A percentile compares a stretch with the other conserved stretches of the same genome.
These are phyloP conservation scores for Lagopus muta DNA, from an alignment of 2,113 vertebrate genomes.

Conservation along the genomic window DNA sequence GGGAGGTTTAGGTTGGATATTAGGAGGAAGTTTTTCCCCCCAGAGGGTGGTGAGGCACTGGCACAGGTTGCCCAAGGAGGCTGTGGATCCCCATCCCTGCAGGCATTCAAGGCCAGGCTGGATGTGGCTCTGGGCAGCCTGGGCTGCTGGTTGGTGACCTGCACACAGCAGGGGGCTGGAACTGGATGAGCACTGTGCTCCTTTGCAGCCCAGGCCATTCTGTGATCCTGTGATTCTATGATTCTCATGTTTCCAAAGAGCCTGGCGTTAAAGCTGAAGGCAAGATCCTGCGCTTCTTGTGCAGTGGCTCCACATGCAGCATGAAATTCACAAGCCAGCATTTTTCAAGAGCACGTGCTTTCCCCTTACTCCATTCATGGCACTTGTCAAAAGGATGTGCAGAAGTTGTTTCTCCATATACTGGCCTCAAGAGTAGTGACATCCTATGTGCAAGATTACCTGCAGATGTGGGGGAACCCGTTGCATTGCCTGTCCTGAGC, in stretches of 20 bases:
- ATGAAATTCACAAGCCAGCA: fast-evolving
- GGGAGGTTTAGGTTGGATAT: too few species aligned
- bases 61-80: too few species aligned
- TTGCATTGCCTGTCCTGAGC: background rate
- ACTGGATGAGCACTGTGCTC: too few species aligned
- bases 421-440: background rate
- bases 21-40: too few species aligned
- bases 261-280: background rate
- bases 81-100: too few species aligned
- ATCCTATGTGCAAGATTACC: fast-evolving
- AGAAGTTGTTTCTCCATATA: background rate
- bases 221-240: too few species aligned
- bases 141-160: too few species aligned
- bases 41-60: too few species aligned
- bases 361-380: background rate
- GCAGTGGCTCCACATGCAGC: background rate
- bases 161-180: too few species aligned
- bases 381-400: background rate
- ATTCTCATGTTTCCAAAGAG: background rate
- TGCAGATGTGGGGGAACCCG: background rate
- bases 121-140: too few species aligned
- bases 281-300: background rate
- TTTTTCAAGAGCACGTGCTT: background rate
- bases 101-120: too few species aligned
- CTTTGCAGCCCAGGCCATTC: too few species aligned